Evolutionary conservation across 2,888 invertebrate species (phyloP).

Genomic region (Idaea straminata): DNA sequence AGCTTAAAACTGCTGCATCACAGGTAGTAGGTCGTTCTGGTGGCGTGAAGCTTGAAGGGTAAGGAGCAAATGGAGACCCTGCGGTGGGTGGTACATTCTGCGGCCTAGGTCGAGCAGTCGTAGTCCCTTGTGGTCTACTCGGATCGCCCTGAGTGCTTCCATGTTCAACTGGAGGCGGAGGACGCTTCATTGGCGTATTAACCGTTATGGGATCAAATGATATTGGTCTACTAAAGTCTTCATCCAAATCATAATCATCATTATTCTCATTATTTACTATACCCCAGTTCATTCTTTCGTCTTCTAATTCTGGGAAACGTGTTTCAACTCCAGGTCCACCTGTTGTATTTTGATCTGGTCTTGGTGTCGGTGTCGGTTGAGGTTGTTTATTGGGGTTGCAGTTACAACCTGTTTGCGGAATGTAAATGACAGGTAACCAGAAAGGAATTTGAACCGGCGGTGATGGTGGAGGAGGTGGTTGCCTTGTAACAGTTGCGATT

Average conservation of each 20-base stretch:
- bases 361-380: conserved; percentile 19
- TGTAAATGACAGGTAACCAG: conserved; percentile 48
- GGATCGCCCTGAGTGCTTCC: conserved; percentile 44
- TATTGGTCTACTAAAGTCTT: conserved; percentile 49
- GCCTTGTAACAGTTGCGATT: conserved; percentile 40
- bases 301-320: conserved; percentile 53
- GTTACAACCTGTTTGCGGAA: conserved; percentile 46
- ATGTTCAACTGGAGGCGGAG: conserved; percentile 54
- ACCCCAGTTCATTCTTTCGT: conserved; percentile 63
- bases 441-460: conserved; percentile 41
- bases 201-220: conserved; percentile 50
- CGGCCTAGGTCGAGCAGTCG: conserved; percentile 15
- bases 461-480: conserved; percentile 37
- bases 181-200: conserved; percentile 36
- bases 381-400: conserved; percentile 30
- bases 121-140: conserved; percentile 12
- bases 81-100: neutral
- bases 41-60: conserved; percentile 16
- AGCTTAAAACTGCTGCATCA: conserved; percentile 58
- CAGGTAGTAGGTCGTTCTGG: conserved; percentile 42
- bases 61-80: conserved; percentile 5
- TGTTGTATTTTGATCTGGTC: conserved; percentile 21
- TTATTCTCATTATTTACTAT: conserved; percentile 44
- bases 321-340: conserved; percentile 35
- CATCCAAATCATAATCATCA: conserved; percentile 32